Evolutionary conservation across 2,113 vertebrate species (phyloP).

Genomic region (Platysternon megacephalum): DNA sequence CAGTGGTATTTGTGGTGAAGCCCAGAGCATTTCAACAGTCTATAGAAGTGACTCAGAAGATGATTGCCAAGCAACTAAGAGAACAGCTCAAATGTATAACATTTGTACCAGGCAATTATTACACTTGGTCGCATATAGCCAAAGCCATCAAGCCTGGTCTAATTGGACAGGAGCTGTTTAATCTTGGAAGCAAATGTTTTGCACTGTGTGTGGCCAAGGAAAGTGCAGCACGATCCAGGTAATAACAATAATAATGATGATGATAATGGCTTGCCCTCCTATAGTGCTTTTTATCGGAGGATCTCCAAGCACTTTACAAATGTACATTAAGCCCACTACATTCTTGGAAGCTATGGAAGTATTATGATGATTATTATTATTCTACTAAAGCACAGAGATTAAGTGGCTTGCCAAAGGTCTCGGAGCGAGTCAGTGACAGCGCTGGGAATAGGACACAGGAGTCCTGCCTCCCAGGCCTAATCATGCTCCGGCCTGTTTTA

Average conservation of each 20-base stretch:
- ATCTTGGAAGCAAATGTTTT: constrained; percentile 64
- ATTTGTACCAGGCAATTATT: constrained; percentile 69
- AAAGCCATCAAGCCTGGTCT: constrained; percentile 68
- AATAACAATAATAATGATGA: constrained; percentile 68
- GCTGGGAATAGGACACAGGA: not conserved
- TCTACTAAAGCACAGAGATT: constrained; percentile 34
- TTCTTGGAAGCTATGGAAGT: constrained; percentile 4
- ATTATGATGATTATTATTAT: not conserved
- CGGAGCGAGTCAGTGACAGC: not conserved
- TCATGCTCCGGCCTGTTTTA: not conserved
- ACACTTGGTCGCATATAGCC: constrained; percentile 70
- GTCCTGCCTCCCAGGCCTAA: not conserved
- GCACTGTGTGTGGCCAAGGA: constrained; percentile 69
- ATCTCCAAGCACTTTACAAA: constrained; percentile 64
- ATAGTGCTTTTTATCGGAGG: constrained; percentile 55
- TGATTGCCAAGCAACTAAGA: constrained; percentile 64
- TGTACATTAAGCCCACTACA: constrained; percentile 61
- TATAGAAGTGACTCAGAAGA: constrained; percentile 49
- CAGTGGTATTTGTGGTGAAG: not conserved
- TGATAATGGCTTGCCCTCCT: constrained; percentile 57
- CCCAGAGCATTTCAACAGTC: not conserved
- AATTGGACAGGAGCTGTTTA: constrained; percentile 69
- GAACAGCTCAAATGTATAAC: constrained; percentile 45
- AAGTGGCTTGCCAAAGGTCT: constrained; percentile 5
- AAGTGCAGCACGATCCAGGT: constrained; percentile 58